These are phyloP conservation scores for Sebastes nivosus DNA, from an alignment of 2,797 vertebrate species.

Conservation along the genomic window DNA sequence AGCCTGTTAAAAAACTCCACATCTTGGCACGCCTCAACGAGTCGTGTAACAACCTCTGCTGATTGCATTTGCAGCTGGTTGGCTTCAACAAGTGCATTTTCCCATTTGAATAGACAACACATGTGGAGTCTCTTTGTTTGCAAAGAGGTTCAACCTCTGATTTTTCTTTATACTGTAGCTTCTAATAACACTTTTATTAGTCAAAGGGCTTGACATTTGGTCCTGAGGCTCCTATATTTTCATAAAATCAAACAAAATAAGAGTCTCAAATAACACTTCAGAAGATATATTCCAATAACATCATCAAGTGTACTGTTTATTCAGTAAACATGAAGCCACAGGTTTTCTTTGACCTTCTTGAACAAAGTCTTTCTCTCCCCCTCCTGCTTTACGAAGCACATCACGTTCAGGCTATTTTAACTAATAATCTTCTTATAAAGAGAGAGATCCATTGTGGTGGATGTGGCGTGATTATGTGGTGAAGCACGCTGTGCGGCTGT, in stretches of 20 bases:
- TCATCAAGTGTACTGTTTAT: neutral
- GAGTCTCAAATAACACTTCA: slow-evolving; percentile 2
- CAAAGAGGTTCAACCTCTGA: neutral
- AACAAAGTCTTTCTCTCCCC: slow-evolving; percentile 11
- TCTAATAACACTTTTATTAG: slow-evolving; percentile 2
- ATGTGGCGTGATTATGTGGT: slow-evolving; percentile 53
- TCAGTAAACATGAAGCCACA: slow-evolving; percentile 3
- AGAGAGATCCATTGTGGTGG: slow-evolving; percentile 51
- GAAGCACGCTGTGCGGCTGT: slow-evolving; percentile 63
- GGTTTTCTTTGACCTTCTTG: slow-evolving; percentile 35
- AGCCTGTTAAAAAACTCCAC: slow-evolving; percentile 49
- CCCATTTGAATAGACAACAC: slow-evolving; percentile 62
- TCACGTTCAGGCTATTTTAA: slow-evolving; percentile 41
- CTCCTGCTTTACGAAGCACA: slow-evolving; percentile 18
- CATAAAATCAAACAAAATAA: slow-evolving; percentile 10
- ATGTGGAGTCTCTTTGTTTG: slow-evolving; percentile 53
- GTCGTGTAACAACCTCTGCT: slow-evolving; percentile 59
- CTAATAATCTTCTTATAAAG: slow-evolving; percentile 51
- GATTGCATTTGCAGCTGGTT: slow-evolving; percentile 74
- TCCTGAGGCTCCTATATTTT: neutral
- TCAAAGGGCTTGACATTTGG: slow-evolving; percentile 2
- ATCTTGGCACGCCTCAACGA: slow-evolving; percentile 54
- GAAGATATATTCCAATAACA: neutral
- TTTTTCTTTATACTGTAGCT: neutral
- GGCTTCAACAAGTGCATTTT: slow-evolving; percentile 61